Evolutionary conservation across 2,888 invertebrate genomes (phyloP), one percentile per base, ranked within the genome.

Genomic region (Lottia scabra): DNA sequence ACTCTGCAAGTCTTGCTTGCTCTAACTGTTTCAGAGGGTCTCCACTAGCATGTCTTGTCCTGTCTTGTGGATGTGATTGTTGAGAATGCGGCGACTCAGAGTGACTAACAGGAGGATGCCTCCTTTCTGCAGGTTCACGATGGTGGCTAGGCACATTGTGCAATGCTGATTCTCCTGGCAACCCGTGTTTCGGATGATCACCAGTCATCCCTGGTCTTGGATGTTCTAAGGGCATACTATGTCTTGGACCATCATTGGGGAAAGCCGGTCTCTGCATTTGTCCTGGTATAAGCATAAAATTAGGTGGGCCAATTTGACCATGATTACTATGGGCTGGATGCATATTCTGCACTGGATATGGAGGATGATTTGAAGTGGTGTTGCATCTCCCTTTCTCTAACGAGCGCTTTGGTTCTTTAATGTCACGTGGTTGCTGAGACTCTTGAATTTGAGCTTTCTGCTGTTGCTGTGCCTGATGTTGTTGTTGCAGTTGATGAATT

Each of bases 401-500:
- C 19, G 38, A 45, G 23, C 66, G 27, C 45, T 56, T 56, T 23
- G 19, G 19, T 56, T 56, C 56, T 23, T 56, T 56, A 23, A 10
- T 10, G 56, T 56, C 56, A 15, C 56, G 62, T 30, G 38, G 23
- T 26, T 71, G 70, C n/a, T 56, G 56, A 1, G 70, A 68, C 16
- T 67, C 72, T 5, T 65, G 73, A 8, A 45, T 65, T 8, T 62
- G 56, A n/a, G 72, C 65, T 16, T 67, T 71, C 1, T 64, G 56
- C 15, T 70, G 69, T 5, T 19, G 45, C 8, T 45, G 67, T 10
- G 15, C 27, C 2, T 70, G 72, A 43, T 44, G 75, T 10, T 67
- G 68, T 15, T 74, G 72, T 48, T 74, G 77, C 43, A 75, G 74
- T 46, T 74, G 78, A 23, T 75, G 75, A 12, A 66, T 75, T 65